Percentiles rank a stretch among this genome's conserved stretches.
phyloP scores from a whole-genome alignment of 2,797 vertebrate genomes.

The Huso huso region DNA sequence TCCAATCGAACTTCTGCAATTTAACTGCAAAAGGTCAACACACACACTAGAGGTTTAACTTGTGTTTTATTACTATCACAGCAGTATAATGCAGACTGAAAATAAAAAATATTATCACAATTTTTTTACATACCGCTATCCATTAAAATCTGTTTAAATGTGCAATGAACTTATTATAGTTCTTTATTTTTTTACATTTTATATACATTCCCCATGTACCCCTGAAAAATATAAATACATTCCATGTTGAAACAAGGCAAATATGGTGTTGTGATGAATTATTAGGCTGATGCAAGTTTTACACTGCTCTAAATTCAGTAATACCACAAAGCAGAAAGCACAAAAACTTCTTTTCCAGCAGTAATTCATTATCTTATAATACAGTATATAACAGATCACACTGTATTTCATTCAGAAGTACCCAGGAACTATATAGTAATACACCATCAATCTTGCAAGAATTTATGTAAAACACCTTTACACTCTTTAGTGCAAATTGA shows the following conservation, averaged over 20 bases:
- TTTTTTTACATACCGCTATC: not conserved
- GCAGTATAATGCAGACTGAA: slow-evolving; percentile 11
- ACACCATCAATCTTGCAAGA: too few relatives aligned
- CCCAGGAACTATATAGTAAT: too few relatives aligned
- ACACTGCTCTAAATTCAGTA: not conserved
- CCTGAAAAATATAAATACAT: not conserved
- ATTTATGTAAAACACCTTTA: too few relatives aligned
- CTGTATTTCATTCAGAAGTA: too few relatives aligned
- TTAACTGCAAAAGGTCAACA: slow-evolving; percentile 3
- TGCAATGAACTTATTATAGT: not conserved
- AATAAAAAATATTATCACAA: not conserved
- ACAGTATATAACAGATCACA: not conserved
- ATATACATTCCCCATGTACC: not conserved
- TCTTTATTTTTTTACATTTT: not conserved
- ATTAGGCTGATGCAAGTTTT: not conserved
- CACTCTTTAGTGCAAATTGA: too few relatives aligned
- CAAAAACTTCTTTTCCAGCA: not conserved
- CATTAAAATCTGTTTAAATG: not conserved
- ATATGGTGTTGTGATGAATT: not conserved
- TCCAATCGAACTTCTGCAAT: slow-evolving; percentile 1
- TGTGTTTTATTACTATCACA: slow-evolving; percentile 18
- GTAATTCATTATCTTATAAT: not conserved
- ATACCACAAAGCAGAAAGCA: too few relatives aligned
- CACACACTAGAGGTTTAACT: not conserved
- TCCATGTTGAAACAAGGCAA: not conserved